Base-by-base conservation (phyloP, 2,888 invertebrate genomes). In the Neoscelio sp. region DNA sequence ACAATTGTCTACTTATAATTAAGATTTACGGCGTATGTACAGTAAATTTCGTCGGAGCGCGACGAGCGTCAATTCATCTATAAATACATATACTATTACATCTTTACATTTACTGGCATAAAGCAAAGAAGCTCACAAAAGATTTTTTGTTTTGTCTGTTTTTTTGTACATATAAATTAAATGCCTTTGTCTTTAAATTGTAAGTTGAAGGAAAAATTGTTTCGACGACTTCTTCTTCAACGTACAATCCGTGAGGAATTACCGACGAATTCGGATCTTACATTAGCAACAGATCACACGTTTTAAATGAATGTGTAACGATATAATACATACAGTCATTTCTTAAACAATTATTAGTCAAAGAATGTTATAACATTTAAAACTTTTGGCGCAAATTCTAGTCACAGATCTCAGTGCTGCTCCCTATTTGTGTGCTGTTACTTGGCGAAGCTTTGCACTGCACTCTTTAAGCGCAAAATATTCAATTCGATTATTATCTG, bases 1-100 rank as follows among this genome's bases (percentile, higher is more conserved):
- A 62, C 52, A 60, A 71, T 71, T 71, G 54, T 46, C 73, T 73
- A 73, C 73, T 73, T 73, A 73, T 62, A 62, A 73, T 73, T 73
- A 73, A 26, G 18, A 26, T 64, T n/a, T 54, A 46, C 73, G 56
- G 33, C 73, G 42, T 73, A 73, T 73, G 40, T 73, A 73, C 73
- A 73, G 73, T 64, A 54, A 20, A 73, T 64, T 56, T 52, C 67
- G 67, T 46, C 67, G 46, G 15, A 33, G 17, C 46, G 30, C 71
- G 54, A 62, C 71, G 62, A 60, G 62, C 44, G 52, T 62, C 54
- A 62, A 46, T 38, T 62, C 67, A 68, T 68, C 54, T 68, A 68
- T 52, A 68, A 42, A 15, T 54, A 67, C 8, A 20, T 23, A 44
- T 6, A 23, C 33, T 42, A 68, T 56, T 56, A 56, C 46, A 68